Conservation (phyloP, 2,888 invertebrate species). For the Teinopalpus imperialis region DNA sequence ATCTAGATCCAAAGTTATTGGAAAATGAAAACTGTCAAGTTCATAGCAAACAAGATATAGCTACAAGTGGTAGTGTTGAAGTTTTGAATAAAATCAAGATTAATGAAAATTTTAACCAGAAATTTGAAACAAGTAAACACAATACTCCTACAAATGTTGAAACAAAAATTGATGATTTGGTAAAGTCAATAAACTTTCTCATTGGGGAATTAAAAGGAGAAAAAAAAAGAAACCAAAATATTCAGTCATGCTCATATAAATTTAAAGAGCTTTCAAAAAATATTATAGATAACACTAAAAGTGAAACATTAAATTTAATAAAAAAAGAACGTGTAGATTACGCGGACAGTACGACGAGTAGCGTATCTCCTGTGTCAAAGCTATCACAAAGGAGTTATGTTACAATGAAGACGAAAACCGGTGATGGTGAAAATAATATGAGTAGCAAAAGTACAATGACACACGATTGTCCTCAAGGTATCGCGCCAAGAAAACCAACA, state of each 20-base stretch:
- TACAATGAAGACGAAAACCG: background rate
- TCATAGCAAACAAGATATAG: background rate
- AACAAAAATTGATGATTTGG: conserved; percentile 22
- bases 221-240: conserved; percentile 7
- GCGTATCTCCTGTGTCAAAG: background rate
- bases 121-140: background rate
- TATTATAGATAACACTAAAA: background rate
- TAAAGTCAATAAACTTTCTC: conserved; percentile 17
- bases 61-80: background rate
- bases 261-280: background rate
- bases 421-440: background rate
- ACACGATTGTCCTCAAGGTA: conserved; percentile 40
- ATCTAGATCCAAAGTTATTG: background rate
- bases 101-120: background rate
- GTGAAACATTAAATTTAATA: background rate
- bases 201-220: conserved; percentile 3
- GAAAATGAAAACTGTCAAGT: conserved; percentile 22
- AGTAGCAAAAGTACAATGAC: conserved; percentile 25
- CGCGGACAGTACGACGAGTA: background rate
- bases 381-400: background rate
- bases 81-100: background rate
- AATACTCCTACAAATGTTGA: conserved; percentile 17
- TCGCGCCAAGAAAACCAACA: conserved; percentile 52
- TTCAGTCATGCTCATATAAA: conserved; percentile 2
- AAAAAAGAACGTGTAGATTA: too few relatives aligned